Base-by-base conservation (phyloP, 2,113 vertebrate species). In the Stigmatopora nigra region DNA sequence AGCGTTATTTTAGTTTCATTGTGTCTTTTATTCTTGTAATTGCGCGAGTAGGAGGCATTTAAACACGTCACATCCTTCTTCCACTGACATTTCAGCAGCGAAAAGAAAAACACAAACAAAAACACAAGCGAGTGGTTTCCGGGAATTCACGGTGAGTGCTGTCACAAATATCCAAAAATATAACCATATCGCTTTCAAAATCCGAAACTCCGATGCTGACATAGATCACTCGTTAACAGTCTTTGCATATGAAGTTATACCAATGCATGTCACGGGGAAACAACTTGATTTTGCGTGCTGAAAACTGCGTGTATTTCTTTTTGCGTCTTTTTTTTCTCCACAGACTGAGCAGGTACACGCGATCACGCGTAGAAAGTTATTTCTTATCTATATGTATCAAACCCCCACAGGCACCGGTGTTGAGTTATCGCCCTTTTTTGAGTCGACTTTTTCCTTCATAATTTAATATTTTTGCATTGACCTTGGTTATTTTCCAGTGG, bases 61-160 rank as follows among this genome's bases (percentile, higher is more conserved):
- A 76, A 85, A 82, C 38, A 76, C 84, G 83, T 76, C 67, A 87
- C 9, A 68, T 88, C 86, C 86, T 51, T 65, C 71, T 65, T 72
- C 76, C 72, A 58, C 68, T 77, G 79, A 72, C 75, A 86, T 52
- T 65, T 62, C 73, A 76, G 78, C 61, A 78, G 20, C 52, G 52
- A 55, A 25, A 81, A 77, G 75, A 75, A 74, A 2, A 86, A 85
- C 76, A 82, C 82, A 72, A 84, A 84, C 82, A 82, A 25, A 31
- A 56, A 56, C 85, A 84, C 38, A 75, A 31, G 25, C 8, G 52
- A 73, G 36, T 61, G 61, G 68, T 52, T 67, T 72, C 59, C 56
- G 70, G 63, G 20, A 53, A 5, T 15, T 15, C 53, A 77, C 66
- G 81, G 82, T 83, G 78, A 86, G 84, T 84, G 65, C 56, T 3